These are phyloP conservation scores for Diarsia mendica DNA, from an alignment of 2,888 invertebrate genomes.

Conservation along the genomic window DNA sequence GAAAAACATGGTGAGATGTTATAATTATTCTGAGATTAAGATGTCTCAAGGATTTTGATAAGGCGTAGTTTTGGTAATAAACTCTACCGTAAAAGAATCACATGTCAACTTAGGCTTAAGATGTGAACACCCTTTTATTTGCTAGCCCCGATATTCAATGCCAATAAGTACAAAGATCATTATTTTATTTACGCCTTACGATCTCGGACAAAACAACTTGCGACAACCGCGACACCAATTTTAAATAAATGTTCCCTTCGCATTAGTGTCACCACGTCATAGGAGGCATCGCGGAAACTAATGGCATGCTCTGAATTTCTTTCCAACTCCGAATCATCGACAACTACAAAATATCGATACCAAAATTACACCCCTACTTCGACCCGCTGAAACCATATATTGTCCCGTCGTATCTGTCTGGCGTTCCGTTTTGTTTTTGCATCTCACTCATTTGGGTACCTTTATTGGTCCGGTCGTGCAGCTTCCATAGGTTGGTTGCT, in stretches of 20 bases:
- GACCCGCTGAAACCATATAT: constrained; percentile 67
- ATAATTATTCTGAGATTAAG: background rate
- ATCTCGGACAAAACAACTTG: background rate
- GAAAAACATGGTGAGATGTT: background rate
- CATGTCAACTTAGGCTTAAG: background rate
- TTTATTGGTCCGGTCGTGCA: constrained; percentile 60
- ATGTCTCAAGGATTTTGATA: background rate
- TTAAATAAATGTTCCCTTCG: background rate
- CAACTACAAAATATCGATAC: constrained; percentile 32
- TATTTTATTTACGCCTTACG: background rate
- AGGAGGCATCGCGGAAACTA: background rate
- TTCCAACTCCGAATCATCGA: background rate
- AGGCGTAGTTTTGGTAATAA: background rate
- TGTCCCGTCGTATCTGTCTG: constrained; percentile 67
- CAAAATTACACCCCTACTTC: constrained; percentile 37
- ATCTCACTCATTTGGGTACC: constrained; percentile 72
- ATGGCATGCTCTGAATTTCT: no score
- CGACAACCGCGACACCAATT: background rate
- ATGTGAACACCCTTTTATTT: no score
- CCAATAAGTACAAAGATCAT: background rate
- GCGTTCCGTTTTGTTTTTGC: constrained; percentile 69
- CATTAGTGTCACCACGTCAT: no score
- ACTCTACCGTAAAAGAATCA: background rate
- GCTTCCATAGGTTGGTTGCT: background rate
- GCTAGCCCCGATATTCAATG: background rate